Evolutionary conservation across 2,113 vertebrate species (phyloP), one percentile per base, ranked within the genome.

Genomic region (Alethe castanea): DNA sequence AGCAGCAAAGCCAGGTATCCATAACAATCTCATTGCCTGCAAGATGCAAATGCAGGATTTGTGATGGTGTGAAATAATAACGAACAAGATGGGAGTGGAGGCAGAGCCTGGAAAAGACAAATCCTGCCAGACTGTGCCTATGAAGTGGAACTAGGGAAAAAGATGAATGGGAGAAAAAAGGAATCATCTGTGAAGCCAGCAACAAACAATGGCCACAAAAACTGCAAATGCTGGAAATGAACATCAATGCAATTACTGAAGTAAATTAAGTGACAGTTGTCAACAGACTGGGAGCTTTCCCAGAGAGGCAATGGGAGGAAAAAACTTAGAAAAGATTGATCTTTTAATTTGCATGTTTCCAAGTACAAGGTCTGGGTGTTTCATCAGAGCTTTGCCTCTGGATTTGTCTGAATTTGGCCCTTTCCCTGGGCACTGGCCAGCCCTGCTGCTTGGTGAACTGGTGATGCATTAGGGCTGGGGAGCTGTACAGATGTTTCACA

Each of bases 231-330:
- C n/a, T 81, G 59, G 66, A 82, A 88, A 81, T 69, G 3, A 92
- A 76, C 66, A 79, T 70, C 36, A 77, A 12, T 74, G 73, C 59
- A 94, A 77, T 93, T 92, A 81, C 28, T 67, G 90, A 90, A 87
- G 71, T 87, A 89, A 97, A 91, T 88, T 85, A 96, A 94, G 54
- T 88, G 59, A 38, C 57, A 94, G 89, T 64, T 94, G 67, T 48
- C 48, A 87, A 74, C 48, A 62, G n/a, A 35, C 38, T 42, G 36
- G 84, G 54, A 92, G 82, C 31, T 93, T 91, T 81, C 77, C 33
- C 36, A 57, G 81, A 88, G 57, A 78, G 22, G 22, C 17, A 76
- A 73, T 35, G 29, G 26, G 45, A 89, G 13, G 25, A 71, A 91
- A 73, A 72, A 62, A 33, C 69, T 69, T 82, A 29, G 66, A 86